Evolutionary conservation across 1,140 invertebrate genomes (phyloP).

Genomic region (Drosophila watanabei): DNA sequence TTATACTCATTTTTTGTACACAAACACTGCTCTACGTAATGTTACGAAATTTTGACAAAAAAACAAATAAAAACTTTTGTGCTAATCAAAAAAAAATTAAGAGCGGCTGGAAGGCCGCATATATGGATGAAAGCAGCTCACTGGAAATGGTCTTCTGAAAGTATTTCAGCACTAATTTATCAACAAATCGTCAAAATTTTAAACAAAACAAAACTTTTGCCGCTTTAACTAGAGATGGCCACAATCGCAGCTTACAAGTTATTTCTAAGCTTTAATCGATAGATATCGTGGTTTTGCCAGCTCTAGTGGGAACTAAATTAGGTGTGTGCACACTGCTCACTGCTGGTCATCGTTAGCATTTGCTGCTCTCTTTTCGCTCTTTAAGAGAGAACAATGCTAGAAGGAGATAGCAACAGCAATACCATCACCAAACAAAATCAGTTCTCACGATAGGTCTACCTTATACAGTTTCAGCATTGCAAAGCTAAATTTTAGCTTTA

Average conservation of each 20-base stretch:
- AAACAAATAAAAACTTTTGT: conserved; percentile 19
- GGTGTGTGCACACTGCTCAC: not conserved
- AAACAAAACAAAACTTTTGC: not conserved
- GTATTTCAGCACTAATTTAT: not conserved
- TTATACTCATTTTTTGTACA: conserved; percentile 19
- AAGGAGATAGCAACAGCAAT: no score
- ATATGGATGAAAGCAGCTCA: no score
- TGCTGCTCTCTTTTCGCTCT: no score
- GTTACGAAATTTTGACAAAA: conserved; percentile 16
- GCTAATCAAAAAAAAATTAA: conserved; percentile 3
- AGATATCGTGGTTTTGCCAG: not conserved
- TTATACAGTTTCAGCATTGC: no score
- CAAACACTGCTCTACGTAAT: not conserved
- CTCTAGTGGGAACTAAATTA: not conserved
- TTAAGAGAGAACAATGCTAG: no score
- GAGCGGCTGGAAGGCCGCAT: not conserved
- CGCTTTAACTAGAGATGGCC: not conserved
- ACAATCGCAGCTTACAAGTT: no score
- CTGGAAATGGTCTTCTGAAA: not conserved
- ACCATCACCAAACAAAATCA: no score
- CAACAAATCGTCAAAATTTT: not conserved
- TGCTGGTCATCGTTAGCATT: no score
- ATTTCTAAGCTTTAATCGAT: not conserved
- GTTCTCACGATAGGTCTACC: no score
- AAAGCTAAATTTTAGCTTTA: no score